These are phyloP conservation scores for Cherax destructor DNA, from an alignment of 1,140 invertebrate genomes.

Conservation along the genomic window DNA sequence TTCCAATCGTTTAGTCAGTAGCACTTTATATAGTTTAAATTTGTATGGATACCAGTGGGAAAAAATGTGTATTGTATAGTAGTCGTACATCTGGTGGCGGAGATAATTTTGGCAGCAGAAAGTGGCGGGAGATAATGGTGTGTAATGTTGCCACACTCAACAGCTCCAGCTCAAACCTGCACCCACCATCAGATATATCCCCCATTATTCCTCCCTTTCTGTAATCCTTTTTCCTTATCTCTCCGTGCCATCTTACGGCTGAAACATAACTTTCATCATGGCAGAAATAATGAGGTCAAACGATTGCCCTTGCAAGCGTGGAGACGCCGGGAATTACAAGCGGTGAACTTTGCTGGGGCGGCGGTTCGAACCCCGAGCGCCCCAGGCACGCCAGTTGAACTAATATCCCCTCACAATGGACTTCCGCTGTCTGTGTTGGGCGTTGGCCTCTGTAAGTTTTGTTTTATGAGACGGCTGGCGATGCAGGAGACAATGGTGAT, in stretches of 20 bases:
- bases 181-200: slow-evolving; percentile 37
- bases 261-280: slow-evolving; percentile 25
- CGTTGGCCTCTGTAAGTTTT: slow-evolving; percentile 54
- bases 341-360: neutral
- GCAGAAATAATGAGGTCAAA: neutral
- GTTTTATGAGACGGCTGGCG: slow-evolving; percentile 55
- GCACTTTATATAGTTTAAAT: neutral
- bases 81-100: neutral
- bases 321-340: neutral
- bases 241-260: neutral
- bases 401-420: slow-evolving; percentile 65
- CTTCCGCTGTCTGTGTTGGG: slow-evolving; percentile 51
- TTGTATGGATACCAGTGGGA: neutral
- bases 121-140: slow-evolving; percentile 9
- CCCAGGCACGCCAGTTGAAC: slow-evolving; percentile 59
- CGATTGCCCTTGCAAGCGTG: neutral
- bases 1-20: no score
- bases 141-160: slow-evolving; percentile 32
- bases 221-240: slow-evolving; percentile 10
- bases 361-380: neutral
- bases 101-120: neutral
- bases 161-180: slow-evolving; percentile 22
- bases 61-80: neutral
- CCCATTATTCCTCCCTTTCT: slow-evolving; percentile 16
- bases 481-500: slow-evolving; percentile 43